Percentiles rank a stretch among this genome's conserved stretches.
Evolutionary conservation across 1,140 invertebrate species (phyloP).

Genomic region (Drosophila lini): DNA sequence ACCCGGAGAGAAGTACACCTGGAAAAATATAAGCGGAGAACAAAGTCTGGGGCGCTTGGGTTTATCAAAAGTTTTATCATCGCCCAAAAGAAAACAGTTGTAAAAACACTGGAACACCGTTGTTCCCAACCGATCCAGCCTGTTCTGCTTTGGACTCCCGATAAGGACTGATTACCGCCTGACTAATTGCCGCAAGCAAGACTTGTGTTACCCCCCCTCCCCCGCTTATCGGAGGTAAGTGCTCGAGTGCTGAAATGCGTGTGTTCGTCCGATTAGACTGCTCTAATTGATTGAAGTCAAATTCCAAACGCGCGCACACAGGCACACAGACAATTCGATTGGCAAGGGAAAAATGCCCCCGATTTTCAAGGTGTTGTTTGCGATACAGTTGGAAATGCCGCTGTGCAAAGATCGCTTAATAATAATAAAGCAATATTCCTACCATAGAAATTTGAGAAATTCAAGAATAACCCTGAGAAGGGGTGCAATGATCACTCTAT

Average conservation of each 20-base stretch:
- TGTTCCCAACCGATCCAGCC: conserved; percentile 22
- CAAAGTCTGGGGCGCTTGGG: conserved; percentile 59
- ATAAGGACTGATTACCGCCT: conserved; percentile 53
- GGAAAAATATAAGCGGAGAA: conserved; percentile 13
- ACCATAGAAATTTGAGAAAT: neutral
- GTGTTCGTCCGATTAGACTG: conserved; percentile 56
- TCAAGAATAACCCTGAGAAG: neutral
- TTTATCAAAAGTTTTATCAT: conserved; percentile 72
- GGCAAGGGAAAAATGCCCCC: conserved; percentile 8
- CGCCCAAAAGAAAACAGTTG: conserved; percentile 26
- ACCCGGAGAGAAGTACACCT: conserved; percentile 10
- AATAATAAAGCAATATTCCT: neutral
- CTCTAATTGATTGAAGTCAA: conserved; percentile 71
- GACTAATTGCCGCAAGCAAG: conserved; percentile 65
- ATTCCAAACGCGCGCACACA: conserved; percentile 44
- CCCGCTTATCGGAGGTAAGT: conserved; percentile 38
- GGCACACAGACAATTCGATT: neutral
- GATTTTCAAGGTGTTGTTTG: conserved; percentile 18
- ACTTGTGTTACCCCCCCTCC: conserved; percentile 46
- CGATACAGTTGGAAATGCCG: conserved; percentile 4
- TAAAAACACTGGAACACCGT: conserved; percentile 31
- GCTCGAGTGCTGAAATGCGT: conserved; percentile 39
- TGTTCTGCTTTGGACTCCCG: conserved; percentile 5
- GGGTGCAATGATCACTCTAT: neutral
- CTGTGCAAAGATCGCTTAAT: conserved; percentile 16